Base-by-base conservation (phyloP, 1,140 invertebrate species). In the Drosophila subobscura region DNA sequence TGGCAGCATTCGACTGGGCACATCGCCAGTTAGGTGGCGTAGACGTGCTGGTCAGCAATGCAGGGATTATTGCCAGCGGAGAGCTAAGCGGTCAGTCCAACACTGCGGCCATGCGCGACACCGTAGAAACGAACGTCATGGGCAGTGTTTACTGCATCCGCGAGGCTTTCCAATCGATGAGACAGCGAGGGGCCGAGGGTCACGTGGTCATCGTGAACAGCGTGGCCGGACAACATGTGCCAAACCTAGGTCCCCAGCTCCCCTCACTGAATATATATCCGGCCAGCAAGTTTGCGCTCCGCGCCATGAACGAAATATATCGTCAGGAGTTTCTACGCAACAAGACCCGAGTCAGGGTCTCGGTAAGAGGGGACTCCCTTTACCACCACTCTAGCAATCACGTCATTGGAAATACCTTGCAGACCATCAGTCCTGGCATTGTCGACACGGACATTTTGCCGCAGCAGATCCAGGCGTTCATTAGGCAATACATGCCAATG, bases 21-120 rank as follows among this genome's bases (percentile, higher is more conserved):
- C 92, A 94, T 25, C 86, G 92, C 0, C 92, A 93, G 1, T 91
- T 95, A 20, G 95, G 95, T 2, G 94, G 94, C 1, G 92, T 95
- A 1, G 94, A 96, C 78, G 92, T 97, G 3, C 92, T 96, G 40
- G 92, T 97, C 40, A 97, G 96, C 89, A 96, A 96, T 91, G 96
- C 96, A 12, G 96, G 95, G 2, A 78, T 95, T 1, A 89, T 92
- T 0, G 73, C 78, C 91, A 80, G 93, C 92, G 93, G 86, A 73
- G 72, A 85, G 91, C 29, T 94, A 93, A 78, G 81, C 67, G 92
- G 78, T 92, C 92, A 92, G 63, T 89, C 33, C 4, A 90, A 91
- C 37, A 80, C 92, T 0, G 16, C 66, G 5, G 78, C 86, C 4
- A 92, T 92, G 79, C 72, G 74, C 16, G 27, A 75, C 10, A 89